phyloP scores from a whole-genome alignment of 2,888 invertebrate genomes.

The Epirrhoe alternata region DNA sequence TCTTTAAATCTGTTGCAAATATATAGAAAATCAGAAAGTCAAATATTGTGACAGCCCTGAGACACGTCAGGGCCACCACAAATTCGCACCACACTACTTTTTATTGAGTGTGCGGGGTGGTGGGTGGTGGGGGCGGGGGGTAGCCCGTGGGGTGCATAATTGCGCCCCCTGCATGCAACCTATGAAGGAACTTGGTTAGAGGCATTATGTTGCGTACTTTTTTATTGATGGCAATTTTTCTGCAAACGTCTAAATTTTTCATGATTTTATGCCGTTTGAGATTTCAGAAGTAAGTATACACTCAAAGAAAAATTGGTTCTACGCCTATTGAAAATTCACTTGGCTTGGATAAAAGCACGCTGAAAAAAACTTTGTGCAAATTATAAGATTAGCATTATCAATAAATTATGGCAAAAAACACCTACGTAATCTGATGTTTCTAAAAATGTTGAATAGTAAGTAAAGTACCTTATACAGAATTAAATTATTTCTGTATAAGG shows the following conservation, averaged over 20 bases:
- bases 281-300: no score
- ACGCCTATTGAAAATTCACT: no score
- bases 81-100: constrained; percentile 66
- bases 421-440: no score
- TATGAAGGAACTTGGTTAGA: constrained; percentile 62
- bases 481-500: no score
- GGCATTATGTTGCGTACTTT: constrained; percentile 53
- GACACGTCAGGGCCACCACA: constrained; percentile 52
- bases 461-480: no score
- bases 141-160: constrained; percentile 65
- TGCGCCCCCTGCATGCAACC: constrained; percentile 58
- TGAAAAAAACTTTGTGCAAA: no score
- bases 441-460: no score
- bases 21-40: constrained; percentile 12
- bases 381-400: no score
- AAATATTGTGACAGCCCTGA: constrained; percentile 31
- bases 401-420: no score
- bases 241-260: not conserved
- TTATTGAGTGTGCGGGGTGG: constrained; percentile 60
- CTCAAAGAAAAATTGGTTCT: no score
- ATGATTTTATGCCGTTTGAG: not conserved
- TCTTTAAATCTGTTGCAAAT: no score
- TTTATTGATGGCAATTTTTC: constrained; percentile 27
- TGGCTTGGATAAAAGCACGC: no score
- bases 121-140: constrained; percentile 51